phyloP scores from a whole-genome alignment of 2,797 vertebrate genomes.

The Sebastes hopkinsi region DNA sequence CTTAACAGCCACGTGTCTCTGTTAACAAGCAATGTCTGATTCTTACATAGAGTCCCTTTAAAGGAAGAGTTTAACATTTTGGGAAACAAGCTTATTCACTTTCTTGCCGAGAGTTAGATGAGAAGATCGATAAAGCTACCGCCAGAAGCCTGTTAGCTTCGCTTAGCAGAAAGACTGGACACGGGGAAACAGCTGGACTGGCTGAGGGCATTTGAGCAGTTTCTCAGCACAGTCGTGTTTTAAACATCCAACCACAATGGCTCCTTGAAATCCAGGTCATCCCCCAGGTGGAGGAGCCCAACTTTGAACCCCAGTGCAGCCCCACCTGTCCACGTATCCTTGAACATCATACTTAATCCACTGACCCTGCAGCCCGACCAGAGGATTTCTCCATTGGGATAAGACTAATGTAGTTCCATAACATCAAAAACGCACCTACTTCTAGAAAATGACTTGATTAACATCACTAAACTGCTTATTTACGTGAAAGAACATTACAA shows the following conservation, averaged over 20 bases:
- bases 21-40: too few relatives aligned
- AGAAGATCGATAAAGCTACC: neutral
- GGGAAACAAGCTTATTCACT: neutral
- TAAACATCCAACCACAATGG: constrained; percentile 30
- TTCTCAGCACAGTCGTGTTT: constrained; percentile 33
- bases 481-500: constrained; percentile 31
- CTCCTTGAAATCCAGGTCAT: constrained; percentile 68
- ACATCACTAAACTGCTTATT: constrained; percentile 28
- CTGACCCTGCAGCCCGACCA: constrained; percentile 36
- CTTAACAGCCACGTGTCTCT: too few relatives aligned
- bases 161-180: neutral
- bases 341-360: constrained; percentile 55
- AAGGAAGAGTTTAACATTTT: neutral
- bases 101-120: neutral
- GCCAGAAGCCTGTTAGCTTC: neutral
- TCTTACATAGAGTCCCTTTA: too few relatives aligned
- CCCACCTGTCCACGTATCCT: constrained; percentile 53
- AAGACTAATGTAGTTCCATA: neutral
- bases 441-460: constrained; percentile 37
- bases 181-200: neutral
- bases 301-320: constrained; percentile 38
- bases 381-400: constrained; percentile 34
- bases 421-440: neutral
- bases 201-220: constrained; percentile 23
- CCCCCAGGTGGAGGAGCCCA: constrained; percentile 44